Base-by-base conservation (phyloP, 2,113 vertebrate genomes). In the Gobio gobio region DNA sequence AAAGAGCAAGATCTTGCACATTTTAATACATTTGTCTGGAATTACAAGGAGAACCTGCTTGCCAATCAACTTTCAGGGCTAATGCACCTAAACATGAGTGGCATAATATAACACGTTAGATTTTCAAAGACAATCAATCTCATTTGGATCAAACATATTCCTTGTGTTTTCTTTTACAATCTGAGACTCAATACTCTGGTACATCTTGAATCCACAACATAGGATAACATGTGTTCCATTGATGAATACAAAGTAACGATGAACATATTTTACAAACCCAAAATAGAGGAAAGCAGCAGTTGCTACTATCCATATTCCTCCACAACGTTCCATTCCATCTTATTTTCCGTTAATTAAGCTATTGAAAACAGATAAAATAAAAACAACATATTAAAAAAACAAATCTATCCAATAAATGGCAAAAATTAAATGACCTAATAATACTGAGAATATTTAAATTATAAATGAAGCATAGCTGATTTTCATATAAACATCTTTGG, bases 221-320 rank as follows among this genome's bases (percentile, higher is more conserved):
- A 75, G 47, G 63, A 73, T 68, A 70, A 76, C 77, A 82, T 82
- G 70, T 5, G 36, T 66, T 40, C 24, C 12, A 80, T n/a, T 56
- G 16, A 22, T 51, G 64, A 5, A 80, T 74, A 49, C 47, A 29
- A 59, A 24, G 7, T 43, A 61, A 36, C 36, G 16, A 54, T 18
- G 24, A 73, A 58, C 12, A 33, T 36, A 66, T 74, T 49, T 84
- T 26, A 49, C n/a, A 68, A 78, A 61, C 43, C 33, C 47, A 45
- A 75, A 56, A 49, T 64, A 3, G 40, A 73, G 22, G 45, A 75
- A 49, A 83, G 22, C n/a, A 54, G 3, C 22, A 73, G 72, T 66
- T 63, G 7, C 13, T 51, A 51, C 13, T 51, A 13, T 51, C 13
- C 14, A 16, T 2, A 54, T 54, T 18, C 14, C 49, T 51, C 49